Evolutionary conservation across 2,888 invertebrate species (phyloP), one percentile per base, ranked within the genome.

Genomic region (Melinaea menophilus): DNA sequence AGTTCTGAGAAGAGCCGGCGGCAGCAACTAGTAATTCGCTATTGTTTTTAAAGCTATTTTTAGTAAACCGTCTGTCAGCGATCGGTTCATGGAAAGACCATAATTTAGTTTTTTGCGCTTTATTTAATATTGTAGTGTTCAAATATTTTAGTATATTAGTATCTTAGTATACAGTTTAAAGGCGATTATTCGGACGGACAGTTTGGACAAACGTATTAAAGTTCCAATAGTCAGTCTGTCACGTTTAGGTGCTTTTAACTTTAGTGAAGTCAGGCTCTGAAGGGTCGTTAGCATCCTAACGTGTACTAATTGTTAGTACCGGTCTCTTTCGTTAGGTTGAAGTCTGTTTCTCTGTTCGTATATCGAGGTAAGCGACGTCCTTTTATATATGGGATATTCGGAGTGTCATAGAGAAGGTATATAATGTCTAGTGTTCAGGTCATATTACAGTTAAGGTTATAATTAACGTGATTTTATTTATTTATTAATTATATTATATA

Each of bases 241-340:
- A 75, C 79, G 78, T 81, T 81, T 82, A 79, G 79, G 55, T 22
- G 37, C 55, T 79, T 76, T 72, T 74, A 72, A 73, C 74, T 72
- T 76, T 72, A 73, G 74, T 69, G 68, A 69, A 69, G 70, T 69
- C 67, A 59, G 62, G 62, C 62, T 63, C 65, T 74, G 74, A 78
- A 82, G 82, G 71, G 78, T 76, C 75, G 84, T 83, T 83, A 83
- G 79, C 83, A 82, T 72, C 73, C 75, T n/a, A 71, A 75, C 76
- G 76, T 75, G 79, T 79, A 75, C 81, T 85, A 83, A 85, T 85
- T 85, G 84, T 81, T 81, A 79, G 77, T 70, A 61, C 70, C 62
- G 58, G 64, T 65, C 70, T 65, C 61, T 22, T 60, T 55, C 66
- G 62, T 69, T 64, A 48, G 62, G 63, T 69, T 68, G 61, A 69